Conservation (phyloP, 2,888 invertebrate species). For the Apamea sordens region DNA sequence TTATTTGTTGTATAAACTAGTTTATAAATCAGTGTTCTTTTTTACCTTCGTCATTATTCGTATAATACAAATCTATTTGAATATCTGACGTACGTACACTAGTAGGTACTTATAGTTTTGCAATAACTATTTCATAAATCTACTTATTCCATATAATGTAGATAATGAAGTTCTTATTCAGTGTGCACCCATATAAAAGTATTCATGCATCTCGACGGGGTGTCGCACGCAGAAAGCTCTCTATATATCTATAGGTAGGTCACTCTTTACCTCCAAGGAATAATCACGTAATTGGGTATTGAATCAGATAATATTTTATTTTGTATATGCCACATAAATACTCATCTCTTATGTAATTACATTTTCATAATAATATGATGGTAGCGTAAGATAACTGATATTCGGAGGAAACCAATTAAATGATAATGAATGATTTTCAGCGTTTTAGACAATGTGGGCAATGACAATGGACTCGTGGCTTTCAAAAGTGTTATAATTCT, state of each 20-base stretch:
- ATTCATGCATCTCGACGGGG: conserved; percentile 51
- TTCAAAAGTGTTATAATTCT: neutral
- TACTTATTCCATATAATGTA: neutral
- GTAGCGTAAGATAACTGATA: conserved; percentile 21
- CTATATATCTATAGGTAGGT: neutral
- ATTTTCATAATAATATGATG: conserved; percentile 33
- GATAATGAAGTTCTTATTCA: conserved; percentile 11
- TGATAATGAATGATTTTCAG: conserved; percentile 30
- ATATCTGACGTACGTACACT: neutral
- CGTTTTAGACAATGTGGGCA: neutral
- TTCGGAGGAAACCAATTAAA: conserved; percentile 25
- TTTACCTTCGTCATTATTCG: neutral
- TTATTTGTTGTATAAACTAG: neutral
- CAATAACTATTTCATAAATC: neutral
- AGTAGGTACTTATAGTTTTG: neutral
- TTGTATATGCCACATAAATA: conserved; percentile 27
- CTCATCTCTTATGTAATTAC: conserved; percentile 41
- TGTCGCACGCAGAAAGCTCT: conserved; percentile 5
- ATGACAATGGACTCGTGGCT: neutral
- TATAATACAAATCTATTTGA: neutral
- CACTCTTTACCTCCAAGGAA: neutral
- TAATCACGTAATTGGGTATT: conserved; percentile 55
- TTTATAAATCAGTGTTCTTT: neutral
- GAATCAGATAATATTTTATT: conserved; percentile 51
- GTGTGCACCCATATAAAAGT: conserved; percentile 41